Conservation (phyloP, 2,113 vertebrate genomes). For the Mola mola region DNA sequence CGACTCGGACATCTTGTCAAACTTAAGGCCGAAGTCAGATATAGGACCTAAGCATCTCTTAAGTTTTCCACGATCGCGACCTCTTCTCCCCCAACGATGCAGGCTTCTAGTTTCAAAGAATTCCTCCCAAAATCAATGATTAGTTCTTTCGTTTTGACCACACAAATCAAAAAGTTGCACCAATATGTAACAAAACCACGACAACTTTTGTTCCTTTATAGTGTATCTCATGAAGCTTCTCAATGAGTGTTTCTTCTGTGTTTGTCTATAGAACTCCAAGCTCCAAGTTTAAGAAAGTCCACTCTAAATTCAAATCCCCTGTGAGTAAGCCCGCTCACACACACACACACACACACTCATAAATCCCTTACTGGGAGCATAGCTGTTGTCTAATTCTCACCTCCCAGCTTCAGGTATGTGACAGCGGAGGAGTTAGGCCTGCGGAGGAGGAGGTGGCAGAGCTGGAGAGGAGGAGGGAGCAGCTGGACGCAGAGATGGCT, state of each 20-base stretch:
- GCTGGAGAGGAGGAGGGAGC: slow-evolving; percentile 63
- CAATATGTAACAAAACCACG: too few relatives aligned
- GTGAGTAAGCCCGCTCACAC: slow-evolving; percentile 63
- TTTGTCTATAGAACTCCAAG: slow-evolving; percentile 64
- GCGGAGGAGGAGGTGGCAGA: slow-evolving; percentile 74
- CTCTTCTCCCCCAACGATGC: too few relatives aligned
- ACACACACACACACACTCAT: not conserved
- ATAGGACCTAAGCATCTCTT: too few relatives aligned
- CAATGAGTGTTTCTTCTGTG: not conserved
- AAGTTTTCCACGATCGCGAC: too few relatives aligned
- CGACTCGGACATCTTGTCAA: too few relatives aligned
- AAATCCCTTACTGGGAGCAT: not conserved
- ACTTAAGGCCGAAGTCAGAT: too few relatives aligned
- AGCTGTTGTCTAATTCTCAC: slow-evolving; percentile 4
- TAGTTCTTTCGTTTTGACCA: too few relatives aligned
- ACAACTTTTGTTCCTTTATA: too few relatives aligned
- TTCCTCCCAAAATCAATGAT: too few relatives aligned
- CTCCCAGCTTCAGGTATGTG: slow-evolving; percentile 69
- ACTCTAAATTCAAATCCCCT: slow-evolving; percentile 81
- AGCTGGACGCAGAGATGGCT: slow-evolving; percentile 76
- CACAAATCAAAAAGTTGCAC: too few relatives aligned
- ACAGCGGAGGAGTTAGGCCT: slow-evolving; percentile 44
- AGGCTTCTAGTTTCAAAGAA: too few relatives aligned
- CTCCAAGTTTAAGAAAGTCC: slow-evolving; percentile 66
- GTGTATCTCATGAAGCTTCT: too few relatives aligned